Conservation (phyloP, 2,888 invertebrate genomes). For the Tachystola acroxantha region DNA sequence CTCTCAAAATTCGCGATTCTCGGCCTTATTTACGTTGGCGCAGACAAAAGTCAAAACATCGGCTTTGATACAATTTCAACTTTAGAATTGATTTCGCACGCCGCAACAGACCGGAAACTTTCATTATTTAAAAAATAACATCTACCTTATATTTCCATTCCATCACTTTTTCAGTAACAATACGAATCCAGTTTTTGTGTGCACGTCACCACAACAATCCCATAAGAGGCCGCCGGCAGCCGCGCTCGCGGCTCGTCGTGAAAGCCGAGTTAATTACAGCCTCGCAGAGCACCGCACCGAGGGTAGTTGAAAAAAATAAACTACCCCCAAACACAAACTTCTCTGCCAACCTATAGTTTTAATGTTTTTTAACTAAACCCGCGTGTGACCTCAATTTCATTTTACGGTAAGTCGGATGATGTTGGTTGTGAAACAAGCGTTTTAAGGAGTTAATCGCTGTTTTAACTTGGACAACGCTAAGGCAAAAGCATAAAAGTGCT, state of each 20-base stretch:
- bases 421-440: no score
- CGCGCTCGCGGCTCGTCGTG: conserved; percentile 30
- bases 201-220: conserved; percentile 42
- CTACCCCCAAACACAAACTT: conserved; percentile 36
- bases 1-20: no score
- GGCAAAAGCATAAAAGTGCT: no score
- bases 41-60: no score
- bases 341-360: conserved; percentile 9
- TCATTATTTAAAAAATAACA: conserved; percentile 1
- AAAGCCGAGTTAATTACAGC: conserved; percentile 61
- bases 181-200: conserved; percentile 32
- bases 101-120: background rate
- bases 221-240: conserved; percentile 38
- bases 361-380: no score
- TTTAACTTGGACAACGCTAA: no score
- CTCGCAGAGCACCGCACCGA: conserved; percentile 33
- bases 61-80: background rate
- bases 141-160: background rate
- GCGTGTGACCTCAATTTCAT: no score
- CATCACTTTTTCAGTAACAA: conserved; percentile 25
- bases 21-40: no score
- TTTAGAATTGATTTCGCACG: background rate
- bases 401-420: no score
- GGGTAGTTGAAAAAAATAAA: conserved; percentile 52
- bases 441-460: no score